A percentile compares a stretch with the other conserved stretches of the same genome.
phyloP scores from a whole-genome alignment of 2,888 invertebrate genomes.

The Drosophila borborema region DNA sequence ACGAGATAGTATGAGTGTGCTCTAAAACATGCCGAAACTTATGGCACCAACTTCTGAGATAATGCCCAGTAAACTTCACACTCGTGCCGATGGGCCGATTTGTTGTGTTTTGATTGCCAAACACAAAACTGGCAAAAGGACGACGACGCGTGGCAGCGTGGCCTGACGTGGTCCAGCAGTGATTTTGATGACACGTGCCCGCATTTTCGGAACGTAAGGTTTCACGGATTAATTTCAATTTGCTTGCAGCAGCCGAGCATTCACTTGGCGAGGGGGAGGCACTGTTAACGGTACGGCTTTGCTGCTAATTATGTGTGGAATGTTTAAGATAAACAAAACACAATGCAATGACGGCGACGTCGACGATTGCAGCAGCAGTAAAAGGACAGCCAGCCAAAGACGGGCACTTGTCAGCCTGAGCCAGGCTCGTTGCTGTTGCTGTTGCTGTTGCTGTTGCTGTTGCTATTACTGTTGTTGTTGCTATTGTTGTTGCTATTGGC shows the following conservation, averaged over 20 bases:
- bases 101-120: conserved; percentile 76
- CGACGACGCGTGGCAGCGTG: conserved; percentile 52
- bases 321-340: conserved; percentile 77
- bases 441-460: conserved; percentile 35
- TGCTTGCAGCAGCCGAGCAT: conserved; percentile 51
- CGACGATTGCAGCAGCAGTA: conserved; percentile 31
- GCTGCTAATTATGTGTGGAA: conserved; percentile 79
- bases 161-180: conserved; percentile 47
- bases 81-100: conserved; percentile 52
- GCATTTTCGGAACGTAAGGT: conserved; percentile 77
- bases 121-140: conserved; percentile 42
- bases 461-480: too few species aligned
- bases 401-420: conserved; percentile 64
- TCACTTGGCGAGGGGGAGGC: conserved; percentile 13
- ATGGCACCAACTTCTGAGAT: conserved; percentile 61
- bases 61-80: conserved; percentile 63
- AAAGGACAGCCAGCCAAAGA: conserved; percentile 70
- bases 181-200: conserved; percentile 71
- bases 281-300: conserved; percentile 54
- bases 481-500: conserved; percentile 52
- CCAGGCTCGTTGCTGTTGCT: conserved; percentile 23
- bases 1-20: conserved; percentile 36
- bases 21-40: conserved; percentile 71
- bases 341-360: conserved; percentile 57
- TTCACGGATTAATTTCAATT: conserved; percentile 83